Percentiles rank a stretch among this genome's conserved stretches.
phyloP scores from a whole-genome alignment of 2,113 vertebrate species.

The Gasterosteus nipponicus region DNA sequence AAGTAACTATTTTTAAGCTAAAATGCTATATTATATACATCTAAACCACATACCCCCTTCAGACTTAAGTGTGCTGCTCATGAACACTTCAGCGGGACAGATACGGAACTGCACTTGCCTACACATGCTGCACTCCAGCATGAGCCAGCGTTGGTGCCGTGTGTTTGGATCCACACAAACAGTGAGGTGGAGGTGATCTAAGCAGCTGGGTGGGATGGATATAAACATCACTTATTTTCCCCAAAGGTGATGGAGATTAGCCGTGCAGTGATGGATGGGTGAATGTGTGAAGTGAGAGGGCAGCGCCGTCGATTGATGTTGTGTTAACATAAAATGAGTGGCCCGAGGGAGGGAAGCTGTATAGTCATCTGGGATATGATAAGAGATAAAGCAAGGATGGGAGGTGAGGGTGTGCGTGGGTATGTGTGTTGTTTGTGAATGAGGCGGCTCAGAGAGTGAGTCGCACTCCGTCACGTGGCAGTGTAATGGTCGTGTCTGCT shows the following conservation, averaged over 20 bases:
- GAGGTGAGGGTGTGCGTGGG: slow-evolving; percentile 28
- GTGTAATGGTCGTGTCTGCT: background rate
- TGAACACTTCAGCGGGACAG: background rate
- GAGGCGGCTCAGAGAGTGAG: slow-evolving; percentile 28
- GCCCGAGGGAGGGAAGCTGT: slow-evolving; percentile 59
- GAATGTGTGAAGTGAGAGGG: slow-evolving; percentile 50
- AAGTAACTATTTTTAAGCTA: background rate
- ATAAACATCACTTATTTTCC: slow-evolving; percentile 63
- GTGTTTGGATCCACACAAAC: slow-evolving; percentile 18
- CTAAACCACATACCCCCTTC: background rate
- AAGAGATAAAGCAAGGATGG: slow-evolving; percentile 49
- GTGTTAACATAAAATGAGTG: slow-evolving; percentile 67
- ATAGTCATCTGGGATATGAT: slow-evolving; percentile 57
- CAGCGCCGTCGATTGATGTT: slow-evolving; percentile 62
- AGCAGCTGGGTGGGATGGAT: slow-evolving; percentile 32
- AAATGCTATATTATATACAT: background rate
- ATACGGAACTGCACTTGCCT: slow-evolving; percentile 2
- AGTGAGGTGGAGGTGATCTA: slow-evolving; percentile 42
- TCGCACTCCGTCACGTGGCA: background rate
- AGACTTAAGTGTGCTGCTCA: slow-evolving; percentile 3
- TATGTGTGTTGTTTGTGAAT: slow-evolving; percentile 49
- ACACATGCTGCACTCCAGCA: slow-evolving; percentile 4
- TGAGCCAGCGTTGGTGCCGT: background rate
- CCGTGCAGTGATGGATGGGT: slow-evolving; percentile 19
- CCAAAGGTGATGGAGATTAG: slow-evolving; percentile 63